Conservation (phyloP, 2,888 invertebrate genomes). For the Eilema caniola region DNA sequence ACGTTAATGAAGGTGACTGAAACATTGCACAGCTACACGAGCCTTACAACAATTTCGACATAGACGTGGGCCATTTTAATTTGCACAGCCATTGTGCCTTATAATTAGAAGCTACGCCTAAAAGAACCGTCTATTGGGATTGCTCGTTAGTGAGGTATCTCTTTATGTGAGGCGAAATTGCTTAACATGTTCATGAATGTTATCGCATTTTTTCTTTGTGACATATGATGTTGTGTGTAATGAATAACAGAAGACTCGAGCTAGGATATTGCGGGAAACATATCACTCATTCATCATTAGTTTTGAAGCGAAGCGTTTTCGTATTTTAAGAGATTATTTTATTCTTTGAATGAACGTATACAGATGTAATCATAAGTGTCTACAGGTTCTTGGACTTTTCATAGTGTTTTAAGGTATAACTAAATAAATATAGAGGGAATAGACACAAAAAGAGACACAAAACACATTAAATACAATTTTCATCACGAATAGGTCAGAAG, state of each 20-base stretch:
- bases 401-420: no score
- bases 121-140: slow-evolving; percentile 25
- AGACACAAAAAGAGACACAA: no score
- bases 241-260: neutral
- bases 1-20: neutral
- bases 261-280: no score
- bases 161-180: slow-evolving; percentile 23
- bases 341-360: neutral
- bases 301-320: no score
- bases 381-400: neutral
- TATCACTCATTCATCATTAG: no score
- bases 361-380: no score
- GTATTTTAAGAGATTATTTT: no score
- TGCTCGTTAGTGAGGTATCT: slow-evolving; percentile 34
- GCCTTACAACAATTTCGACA: slow-evolving; percentile 5
- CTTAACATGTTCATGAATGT: slow-evolving; percentile 20
- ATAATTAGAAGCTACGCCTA: slow-evolving; percentile 31
- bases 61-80: slow-evolving; percentile 24
- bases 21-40: neutral
- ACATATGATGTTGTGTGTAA: neutral
- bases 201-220: slow-evolving; percentile 17
- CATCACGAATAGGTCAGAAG: neutral
- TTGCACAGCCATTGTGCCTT: slow-evolving; percentile 21
- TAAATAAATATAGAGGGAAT: no score
- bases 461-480: neutral